phyloP scores from a whole-genome alignment of 2,113 vertebrate species.

The Tachysurus fulvidraco region DNA sequence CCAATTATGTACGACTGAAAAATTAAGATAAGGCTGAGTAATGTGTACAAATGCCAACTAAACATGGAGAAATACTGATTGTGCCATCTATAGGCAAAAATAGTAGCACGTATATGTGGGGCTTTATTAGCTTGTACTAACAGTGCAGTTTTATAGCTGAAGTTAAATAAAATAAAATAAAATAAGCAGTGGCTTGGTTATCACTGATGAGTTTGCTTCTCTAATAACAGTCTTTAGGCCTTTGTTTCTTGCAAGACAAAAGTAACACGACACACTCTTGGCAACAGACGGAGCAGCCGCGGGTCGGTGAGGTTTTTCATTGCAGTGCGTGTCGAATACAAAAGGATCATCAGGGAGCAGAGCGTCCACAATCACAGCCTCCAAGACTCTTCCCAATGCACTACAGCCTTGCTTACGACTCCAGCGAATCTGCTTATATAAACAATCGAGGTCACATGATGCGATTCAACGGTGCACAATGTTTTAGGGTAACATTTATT shows the following conservation, averaged over 20 bases:
- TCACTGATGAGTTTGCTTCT: neutral
- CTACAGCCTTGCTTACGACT: slow-evolving; percentile 64
- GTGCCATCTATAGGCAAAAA: neutral
- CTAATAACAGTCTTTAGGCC: slow-evolving; percentile 33
- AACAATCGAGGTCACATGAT: neutral
- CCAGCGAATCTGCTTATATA: slow-evolving; percentile 67
- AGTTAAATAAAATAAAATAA: neutral
- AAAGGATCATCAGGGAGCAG: slow-evolving; percentile 44
- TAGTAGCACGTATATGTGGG: neutral
- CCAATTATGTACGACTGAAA: neutral
- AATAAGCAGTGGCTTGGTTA: neutral
- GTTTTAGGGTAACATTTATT: neutral
- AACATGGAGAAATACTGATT: neutral
- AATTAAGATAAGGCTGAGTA: neutral
- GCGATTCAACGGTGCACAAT: no score
- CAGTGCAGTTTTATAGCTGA: neutral
- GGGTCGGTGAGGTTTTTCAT: slow-evolving; percentile 50
- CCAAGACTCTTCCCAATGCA: slow-evolving; percentile 55
- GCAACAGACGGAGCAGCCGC: slow-evolving; percentile 44
- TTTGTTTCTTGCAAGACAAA: slow-evolving; percentile 35
- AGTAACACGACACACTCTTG: slow-evolving; percentile 37
- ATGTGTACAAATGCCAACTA: neutral
- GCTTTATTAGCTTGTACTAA: neutral
- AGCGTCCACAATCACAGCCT: slow-evolving; percentile 51
- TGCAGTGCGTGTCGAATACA: slow-evolving; percentile 47